A percentile compares a stretch with the other conserved stretches of the same genome.
These are phyloP conservation scores for Salvelinus sp. DNA, from an alignment of 2,113 vertebrate species.

Conservation along the genomic window DNA sequence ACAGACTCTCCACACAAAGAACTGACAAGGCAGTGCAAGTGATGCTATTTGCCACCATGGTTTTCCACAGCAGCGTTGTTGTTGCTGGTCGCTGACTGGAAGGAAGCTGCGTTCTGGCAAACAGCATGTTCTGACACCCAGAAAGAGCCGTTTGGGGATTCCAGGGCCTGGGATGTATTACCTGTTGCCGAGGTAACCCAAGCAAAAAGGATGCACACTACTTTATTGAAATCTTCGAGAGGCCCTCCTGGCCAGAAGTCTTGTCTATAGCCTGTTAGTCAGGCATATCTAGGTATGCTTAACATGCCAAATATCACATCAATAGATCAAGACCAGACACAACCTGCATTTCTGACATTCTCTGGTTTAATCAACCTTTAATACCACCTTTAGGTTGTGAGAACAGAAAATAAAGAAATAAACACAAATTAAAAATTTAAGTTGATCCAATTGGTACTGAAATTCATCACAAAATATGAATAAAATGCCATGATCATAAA, in stretches of 20 bases:
- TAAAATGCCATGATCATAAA: too few relatives aligned
- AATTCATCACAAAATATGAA: too few relatives aligned
- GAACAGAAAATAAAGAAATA: too few relatives aligned
- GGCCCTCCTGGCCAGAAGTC: too few relatives aligned
- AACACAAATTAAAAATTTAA: too few relatives aligned
- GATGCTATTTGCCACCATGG: slow-evolving; percentile 9
- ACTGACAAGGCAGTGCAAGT: slow-evolving; percentile 39
- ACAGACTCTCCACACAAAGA: slow-evolving; percentile 5
- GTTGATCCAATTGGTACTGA: too few relatives aligned
- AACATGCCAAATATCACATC: slow-evolving; percentile 8
- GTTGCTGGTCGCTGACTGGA: slow-evolving; percentile 59
- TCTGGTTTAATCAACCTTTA: neutral
- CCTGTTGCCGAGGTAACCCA: slow-evolving; percentile 62
- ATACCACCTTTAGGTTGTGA: too few relatives aligned
- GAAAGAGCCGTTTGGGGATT: slow-evolving; percentile 42
- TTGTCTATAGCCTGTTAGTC: neutral
- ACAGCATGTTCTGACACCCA: slow-evolving; percentile 33
- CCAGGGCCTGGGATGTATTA: slow-evolving; percentile 44
- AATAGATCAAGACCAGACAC: neutral
- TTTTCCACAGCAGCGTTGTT: slow-evolving; percentile 37
- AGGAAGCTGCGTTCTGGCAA: slow-evolving; percentile 45
- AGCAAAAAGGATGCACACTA: slow-evolving; percentile 20
- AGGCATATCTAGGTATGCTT: neutral
- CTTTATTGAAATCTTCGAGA: slow-evolving; percentile 15
- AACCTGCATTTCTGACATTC: slow-evolving; percentile 4